A percentile compares a stretch with the other conserved stretches of the same genome.
Conservation (phyloP, 2,113 vertebrate species). For the Eudyptes chrysolophus region DNA sequence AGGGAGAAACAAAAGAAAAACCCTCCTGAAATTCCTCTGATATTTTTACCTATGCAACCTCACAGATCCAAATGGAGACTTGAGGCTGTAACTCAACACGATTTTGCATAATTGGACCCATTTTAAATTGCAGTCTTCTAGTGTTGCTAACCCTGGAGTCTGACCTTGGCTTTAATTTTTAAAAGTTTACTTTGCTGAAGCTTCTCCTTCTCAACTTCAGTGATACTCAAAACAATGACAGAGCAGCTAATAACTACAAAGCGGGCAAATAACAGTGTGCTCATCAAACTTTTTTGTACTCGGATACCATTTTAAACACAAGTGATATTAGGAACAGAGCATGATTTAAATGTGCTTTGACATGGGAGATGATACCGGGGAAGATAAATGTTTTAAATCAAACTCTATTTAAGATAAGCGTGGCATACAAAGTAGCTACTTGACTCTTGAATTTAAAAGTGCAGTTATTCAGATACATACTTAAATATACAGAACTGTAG, state of each 20-base stretch:
- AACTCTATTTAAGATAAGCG: constrained; percentile 49
- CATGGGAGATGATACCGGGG: neutral
- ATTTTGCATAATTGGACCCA: constrained; percentile 17
- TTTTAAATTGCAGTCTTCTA: constrained; percentile 31
- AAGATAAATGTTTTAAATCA: constrained; percentile 66
- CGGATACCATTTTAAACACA: neutral
- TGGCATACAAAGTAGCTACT: constrained; percentile 51
- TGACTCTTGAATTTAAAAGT: constrained; percentile 44
- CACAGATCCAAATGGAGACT: neutral
- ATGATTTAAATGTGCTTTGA: constrained; percentile 47
- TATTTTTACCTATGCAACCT: neutral
- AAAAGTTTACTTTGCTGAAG: constrained; percentile 30
- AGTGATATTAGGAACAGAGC: neutral
- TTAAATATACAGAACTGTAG: neutral
- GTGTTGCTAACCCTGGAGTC: neutral
- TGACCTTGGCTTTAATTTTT: constrained; percentile 51
- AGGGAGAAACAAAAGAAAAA: neutral
- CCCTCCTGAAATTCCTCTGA: neutral
- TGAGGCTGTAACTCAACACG: constrained; percentile 27
- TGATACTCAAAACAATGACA: neutral
- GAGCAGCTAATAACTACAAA: neutral
- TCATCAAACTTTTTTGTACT: constrained; percentile 1
- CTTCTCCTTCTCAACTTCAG: neutral
- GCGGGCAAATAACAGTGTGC: neutral
- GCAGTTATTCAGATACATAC: constrained; percentile 1